These are phyloP conservation scores for Eumaeus atala DNA, from an alignment of 1,140 invertebrate species.

Conservation along the genomic window DNA sequence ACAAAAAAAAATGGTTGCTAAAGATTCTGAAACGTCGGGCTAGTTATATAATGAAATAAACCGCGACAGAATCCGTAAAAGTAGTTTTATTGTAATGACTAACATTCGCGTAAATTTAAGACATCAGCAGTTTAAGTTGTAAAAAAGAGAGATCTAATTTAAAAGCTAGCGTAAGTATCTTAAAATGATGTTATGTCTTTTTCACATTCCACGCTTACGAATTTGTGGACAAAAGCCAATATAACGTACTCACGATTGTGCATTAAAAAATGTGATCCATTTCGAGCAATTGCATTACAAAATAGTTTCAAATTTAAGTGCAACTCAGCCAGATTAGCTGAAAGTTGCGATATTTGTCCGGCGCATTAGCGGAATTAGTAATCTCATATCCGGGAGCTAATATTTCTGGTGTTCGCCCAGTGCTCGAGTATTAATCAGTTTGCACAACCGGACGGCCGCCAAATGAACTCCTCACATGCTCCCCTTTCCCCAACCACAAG, in stretches of 20 bases:
- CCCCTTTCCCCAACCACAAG: not conserved
- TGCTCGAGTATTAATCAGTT: conserved; percentile 63
- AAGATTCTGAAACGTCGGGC: no score
- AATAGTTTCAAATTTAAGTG: conserved; percentile 29
- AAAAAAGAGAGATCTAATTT: no score
- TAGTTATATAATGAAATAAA: no score
- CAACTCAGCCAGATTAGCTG: conserved; percentile 35
- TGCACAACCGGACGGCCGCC: conserved; percentile 32
- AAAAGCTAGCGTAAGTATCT: no score
- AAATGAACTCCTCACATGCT: conserved; percentile 35
- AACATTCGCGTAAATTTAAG: no score
- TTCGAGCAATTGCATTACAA: conserved; percentile 22
- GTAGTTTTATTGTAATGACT: no score
- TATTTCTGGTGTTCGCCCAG: conserved; percentile 59
- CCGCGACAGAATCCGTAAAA: no score
- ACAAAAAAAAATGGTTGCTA: no score
- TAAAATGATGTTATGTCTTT: no score
- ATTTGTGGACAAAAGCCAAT: no score
- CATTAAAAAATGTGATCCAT: conserved; percentile 3
- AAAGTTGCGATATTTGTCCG: conserved; percentile 59
- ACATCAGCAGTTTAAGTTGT: no score
- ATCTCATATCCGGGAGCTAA: conserved; percentile 64
- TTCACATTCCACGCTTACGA: no score
- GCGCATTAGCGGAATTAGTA: conserved; percentile 71
- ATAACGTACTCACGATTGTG: not conserved